These are phyloP conservation scores for Pemphredon lugubris DNA, from an alignment of 2,888 invertebrate genomes.

Conservation along the genomic window DNA sequence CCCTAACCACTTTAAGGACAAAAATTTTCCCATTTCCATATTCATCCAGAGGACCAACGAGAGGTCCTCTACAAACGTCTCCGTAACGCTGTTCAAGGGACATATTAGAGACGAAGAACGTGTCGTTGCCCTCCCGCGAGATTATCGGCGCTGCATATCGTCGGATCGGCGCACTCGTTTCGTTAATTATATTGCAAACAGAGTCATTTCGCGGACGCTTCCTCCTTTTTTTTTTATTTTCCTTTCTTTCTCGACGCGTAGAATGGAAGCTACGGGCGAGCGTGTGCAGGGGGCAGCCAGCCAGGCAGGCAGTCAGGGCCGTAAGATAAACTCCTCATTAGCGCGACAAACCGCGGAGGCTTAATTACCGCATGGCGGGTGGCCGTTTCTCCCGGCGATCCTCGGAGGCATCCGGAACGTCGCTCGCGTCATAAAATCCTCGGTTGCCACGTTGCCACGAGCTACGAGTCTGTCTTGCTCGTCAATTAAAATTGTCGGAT, in stretches of 20 bases:
- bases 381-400: slow-evolving; percentile 49
- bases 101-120: too few relatives aligned
- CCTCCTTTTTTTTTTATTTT: slow-evolving; percentile 7
- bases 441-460: slow-evolving; percentile 26
- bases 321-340: slow-evolving; percentile 75
- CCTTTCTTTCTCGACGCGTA: slow-evolving; percentile 17
- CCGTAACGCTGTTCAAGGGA: too few relatives aligned
- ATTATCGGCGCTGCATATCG: slow-evolving; percentile 6
- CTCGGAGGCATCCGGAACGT: slow-evolving; percentile 36
- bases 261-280: slow-evolving; percentile 29
- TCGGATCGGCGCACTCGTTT: slow-evolving; percentile 16
- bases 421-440: slow-evolving; percentile 53
- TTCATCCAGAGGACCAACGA: too few relatives aligned
- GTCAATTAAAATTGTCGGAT: slow-evolving; percentile 56
- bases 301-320: slow-evolving; percentile 23
- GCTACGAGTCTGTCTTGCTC: not conserved
- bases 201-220: slow-evolving; percentile 26
- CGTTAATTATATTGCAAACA: slow-evolving; percentile 37
- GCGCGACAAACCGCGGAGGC: slow-evolving; percentile 68
- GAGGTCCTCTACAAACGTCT: too few relatives aligned
- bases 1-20: too few relatives aligned
- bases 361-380: slow-evolving; percentile 68
- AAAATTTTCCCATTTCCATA: too few relatives aligned
- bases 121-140: too few relatives aligned
- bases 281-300: not conserved